phyloP scores from a whole-genome alignment of 2,113 vertebrate genomes.

The Hippocampus barbouri region DNA sequence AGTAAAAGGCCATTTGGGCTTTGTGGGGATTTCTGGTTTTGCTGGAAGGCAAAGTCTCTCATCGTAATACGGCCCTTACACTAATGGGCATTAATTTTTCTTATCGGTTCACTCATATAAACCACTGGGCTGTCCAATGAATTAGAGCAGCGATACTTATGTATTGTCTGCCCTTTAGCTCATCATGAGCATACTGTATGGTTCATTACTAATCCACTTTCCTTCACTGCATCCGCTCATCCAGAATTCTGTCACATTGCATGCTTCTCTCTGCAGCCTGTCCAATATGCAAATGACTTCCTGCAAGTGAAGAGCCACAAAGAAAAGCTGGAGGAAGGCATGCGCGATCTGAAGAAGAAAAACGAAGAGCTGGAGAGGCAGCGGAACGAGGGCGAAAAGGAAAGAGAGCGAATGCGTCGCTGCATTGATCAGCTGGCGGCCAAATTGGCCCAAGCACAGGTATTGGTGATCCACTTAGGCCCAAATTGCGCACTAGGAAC shows the following conservation, averaged over 20 bases:
- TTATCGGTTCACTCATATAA: not conserved
- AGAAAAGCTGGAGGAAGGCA: conserved; percentile 69
- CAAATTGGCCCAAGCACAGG: conserved; percentile 65
- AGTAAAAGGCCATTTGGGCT: not conserved
- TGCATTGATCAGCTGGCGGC: conserved; percentile 61
- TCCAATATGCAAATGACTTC: conserved; percentile 65
- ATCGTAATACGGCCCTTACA: not conserved
- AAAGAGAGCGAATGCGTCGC: conserved; percentile 53
- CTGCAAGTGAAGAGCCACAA: conserved; percentile 73
- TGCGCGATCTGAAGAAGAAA: conserved; percentile 65
- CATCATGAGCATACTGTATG: not conserved
- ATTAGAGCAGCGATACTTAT: not conserved
- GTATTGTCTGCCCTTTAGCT: not conserved
- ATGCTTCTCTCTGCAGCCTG: conserved; percentile 48
- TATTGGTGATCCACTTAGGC: conserved; percentile 8
- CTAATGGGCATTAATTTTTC: not conserved
- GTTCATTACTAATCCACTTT: not conserved
- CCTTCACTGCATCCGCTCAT: not conserved
- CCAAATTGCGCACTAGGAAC: not conserved
- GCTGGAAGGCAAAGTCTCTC: not conserved
- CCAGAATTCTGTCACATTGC: not conserved
- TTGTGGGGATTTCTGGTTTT: not conserved
- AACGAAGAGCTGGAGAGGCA: conserved; percentile 70
- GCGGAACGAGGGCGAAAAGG: conserved; percentile 56
- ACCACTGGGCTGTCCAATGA: not conserved